These are phyloP conservation scores for Probaryconus sp. DNA, from an alignment of 1,140 invertebrate genomes.

Conservation along the genomic window DNA sequence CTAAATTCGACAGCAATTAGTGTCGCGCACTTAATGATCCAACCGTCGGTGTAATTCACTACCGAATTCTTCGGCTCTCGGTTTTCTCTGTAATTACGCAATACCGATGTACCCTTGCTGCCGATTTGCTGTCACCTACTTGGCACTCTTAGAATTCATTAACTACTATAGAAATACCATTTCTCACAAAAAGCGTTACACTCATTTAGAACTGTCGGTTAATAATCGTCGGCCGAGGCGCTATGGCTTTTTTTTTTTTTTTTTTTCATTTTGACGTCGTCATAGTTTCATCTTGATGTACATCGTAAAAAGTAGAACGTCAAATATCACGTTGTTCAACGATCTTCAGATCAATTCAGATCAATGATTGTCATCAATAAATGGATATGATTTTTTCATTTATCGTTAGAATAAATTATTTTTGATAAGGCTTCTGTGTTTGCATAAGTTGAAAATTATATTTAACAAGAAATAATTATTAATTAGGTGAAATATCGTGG, in stretches of 20 bases:
- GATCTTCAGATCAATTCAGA: too few relatives aligned
- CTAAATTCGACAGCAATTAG: conserved; percentile 51
- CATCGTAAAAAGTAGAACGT: too few relatives aligned
- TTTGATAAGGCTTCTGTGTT: too few relatives aligned
- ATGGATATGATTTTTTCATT: too few relatives aligned
- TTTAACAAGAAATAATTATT: too few relatives aligned
- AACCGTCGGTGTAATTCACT: conserved; percentile 26
- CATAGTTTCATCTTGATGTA: too few relatives aligned
- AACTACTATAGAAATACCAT: conserved; percentile 5
- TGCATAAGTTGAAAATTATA: too few relatives aligned
- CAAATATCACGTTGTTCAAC: too few relatives aligned
- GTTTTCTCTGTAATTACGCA: conserved; percentile 17
- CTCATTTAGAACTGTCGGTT: not conserved
- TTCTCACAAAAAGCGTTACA: not conserved
- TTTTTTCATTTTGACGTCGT: too few relatives aligned
- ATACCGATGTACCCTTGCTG: conserved; percentile 3
- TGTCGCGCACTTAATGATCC: conserved; percentile 25
- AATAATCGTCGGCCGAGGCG: not conserved
- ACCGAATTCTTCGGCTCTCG: conserved; percentile 11
- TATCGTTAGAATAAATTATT: too few relatives aligned
- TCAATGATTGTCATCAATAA: too few relatives aligned
- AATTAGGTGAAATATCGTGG: too few relatives aligned
- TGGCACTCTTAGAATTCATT: conserved; percentile 22
- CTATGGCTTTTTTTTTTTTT: not conserved
- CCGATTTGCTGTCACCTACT: conserved; percentile 8